Percentiles rank a stretch among this genome's conserved stretches.
phyloP scores from a whole-genome alignment of 92 coral and sea anemone species.

The Porites cylindrica region DNA sequence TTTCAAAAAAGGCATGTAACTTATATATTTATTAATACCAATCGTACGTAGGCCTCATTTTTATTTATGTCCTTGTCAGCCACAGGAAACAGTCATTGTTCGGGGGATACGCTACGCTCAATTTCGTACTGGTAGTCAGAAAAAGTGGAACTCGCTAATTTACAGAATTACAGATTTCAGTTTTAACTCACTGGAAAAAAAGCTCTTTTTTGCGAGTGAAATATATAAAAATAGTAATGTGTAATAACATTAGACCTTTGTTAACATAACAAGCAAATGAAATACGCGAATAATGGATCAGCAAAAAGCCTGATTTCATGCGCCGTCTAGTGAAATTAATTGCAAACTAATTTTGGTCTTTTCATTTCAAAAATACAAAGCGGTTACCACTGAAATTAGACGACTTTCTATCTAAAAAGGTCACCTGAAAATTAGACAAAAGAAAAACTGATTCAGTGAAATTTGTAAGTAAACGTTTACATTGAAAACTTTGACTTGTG shows the following conservation, averaged over 20 bases:
- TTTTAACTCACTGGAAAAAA: neutral
- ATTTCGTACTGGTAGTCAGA: no score
- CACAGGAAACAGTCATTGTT: no score
- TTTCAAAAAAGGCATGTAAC: no score
- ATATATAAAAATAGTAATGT: neutral
- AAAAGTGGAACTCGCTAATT: neutral
- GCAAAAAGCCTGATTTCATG: neutral
- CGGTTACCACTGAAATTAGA: neutral
- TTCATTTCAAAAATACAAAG: neutral
- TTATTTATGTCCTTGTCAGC: no score
- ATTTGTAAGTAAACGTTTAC: neutral
- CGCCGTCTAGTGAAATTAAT: neutral
- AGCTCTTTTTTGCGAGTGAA: neutral
- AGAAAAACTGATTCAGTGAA: neutral
- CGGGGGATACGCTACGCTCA: no score
- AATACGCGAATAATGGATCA: neutral
- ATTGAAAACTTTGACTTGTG: neutral
- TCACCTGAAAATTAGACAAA: neutral
- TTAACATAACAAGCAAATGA: neutral
- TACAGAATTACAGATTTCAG: neutral
- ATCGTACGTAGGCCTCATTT: no score
- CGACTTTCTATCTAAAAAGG: no score
- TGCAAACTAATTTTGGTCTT: neutral
- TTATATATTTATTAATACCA: no score
- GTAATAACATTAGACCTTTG: neutral